These are phyloP conservation scores for Spinibarbus caldwelli DNA, from an alignment of 2,797 vertebrate species.

Conservation along the genomic window DNA sequence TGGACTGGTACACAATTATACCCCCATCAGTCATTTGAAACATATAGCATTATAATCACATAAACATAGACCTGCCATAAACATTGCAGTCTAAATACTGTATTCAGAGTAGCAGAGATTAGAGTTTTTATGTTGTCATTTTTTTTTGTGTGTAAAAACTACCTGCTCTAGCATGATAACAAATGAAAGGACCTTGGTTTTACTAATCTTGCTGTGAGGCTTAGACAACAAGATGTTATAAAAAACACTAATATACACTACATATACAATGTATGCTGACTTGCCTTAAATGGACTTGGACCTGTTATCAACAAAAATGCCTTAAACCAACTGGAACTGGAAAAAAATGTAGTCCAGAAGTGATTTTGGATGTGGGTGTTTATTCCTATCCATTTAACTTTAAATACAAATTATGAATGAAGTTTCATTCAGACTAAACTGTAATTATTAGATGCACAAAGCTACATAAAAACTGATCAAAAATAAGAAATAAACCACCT, in stretches of 20 bases:
- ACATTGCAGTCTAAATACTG: constrained; percentile 18
- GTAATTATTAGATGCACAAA: not conserved
- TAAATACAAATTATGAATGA: not conserved
- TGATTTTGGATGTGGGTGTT: not conserved
- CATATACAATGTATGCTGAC: not conserved
- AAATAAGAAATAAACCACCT: not conserved
- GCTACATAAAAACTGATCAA: not conserved
- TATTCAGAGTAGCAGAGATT: constrained; percentile 2
- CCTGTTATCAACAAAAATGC: constrained; percentile 31
- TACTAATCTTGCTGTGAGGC: constrained; percentile 11
- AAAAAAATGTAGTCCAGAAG: constrained; percentile 28
- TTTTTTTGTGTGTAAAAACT: constrained; percentile 5
- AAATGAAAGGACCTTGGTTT: constrained; percentile 8
- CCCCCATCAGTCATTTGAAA: constrained; percentile 13
- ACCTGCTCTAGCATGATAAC: not conserved
- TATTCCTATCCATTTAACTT: too few species aligned
- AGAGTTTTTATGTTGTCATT: not conserved
- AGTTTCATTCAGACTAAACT: not conserved
- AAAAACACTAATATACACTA: not conserved
- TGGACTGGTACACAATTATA: not conserved
- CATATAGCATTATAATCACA: constrained; percentile 18
- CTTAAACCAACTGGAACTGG: constrained; percentile 22
- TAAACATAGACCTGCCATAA: not conserved
- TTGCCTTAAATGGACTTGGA: not conserved
- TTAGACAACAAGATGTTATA: not conserved